Conservation (phyloP, 2,888 invertebrate genomes). For the Mongoloraphidia duomilia region DNA sequence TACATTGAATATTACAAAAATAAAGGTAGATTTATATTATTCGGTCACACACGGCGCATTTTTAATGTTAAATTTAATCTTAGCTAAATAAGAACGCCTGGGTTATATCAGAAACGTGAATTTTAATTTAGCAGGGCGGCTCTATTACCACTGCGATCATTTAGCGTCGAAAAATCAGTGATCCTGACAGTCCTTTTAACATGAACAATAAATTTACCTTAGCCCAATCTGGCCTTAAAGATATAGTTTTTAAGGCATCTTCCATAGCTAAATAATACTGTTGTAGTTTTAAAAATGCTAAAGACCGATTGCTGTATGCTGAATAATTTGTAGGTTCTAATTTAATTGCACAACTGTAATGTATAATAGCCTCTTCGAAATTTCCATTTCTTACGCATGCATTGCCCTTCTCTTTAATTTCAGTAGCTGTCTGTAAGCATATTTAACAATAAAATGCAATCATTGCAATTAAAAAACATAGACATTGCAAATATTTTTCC, state of each 20-base stretch:
- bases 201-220: slow-evolving; percentile 37
- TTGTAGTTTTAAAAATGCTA: slow-evolving; percentile 61
- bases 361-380: slow-evolving; percentile 59
- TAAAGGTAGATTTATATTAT: too few species aligned
- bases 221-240: slow-evolving; percentile 61
- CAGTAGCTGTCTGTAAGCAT: slow-evolving; percentile 29
- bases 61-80: too few species aligned
- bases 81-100: too few species aligned
- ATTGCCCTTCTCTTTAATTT: slow-evolving; percentile 60
- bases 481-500: too few species aligned
- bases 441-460: not conserved
- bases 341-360: slow-evolving; percentile 68
- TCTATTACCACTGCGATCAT: not conserved
- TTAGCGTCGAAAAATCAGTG: not conserved
- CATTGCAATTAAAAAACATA: too few species aligned
- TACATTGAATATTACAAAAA: too few species aligned
- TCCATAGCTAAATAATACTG: slow-evolving; percentile 62
- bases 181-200: not conserved
- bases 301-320: slow-evolving; percentile 66
- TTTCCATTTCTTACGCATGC: slow-evolving; percentile 56
- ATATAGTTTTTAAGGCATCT: slow-evolving; percentile 64
- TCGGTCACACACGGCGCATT: too few species aligned
- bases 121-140: not conserved
- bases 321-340: slow-evolving; percentile 53
- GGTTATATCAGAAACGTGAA: not conserved